Base-by-base conservation (phyloP, 2,888 invertebrate species). In the Malachius bipustulatus region DNA sequence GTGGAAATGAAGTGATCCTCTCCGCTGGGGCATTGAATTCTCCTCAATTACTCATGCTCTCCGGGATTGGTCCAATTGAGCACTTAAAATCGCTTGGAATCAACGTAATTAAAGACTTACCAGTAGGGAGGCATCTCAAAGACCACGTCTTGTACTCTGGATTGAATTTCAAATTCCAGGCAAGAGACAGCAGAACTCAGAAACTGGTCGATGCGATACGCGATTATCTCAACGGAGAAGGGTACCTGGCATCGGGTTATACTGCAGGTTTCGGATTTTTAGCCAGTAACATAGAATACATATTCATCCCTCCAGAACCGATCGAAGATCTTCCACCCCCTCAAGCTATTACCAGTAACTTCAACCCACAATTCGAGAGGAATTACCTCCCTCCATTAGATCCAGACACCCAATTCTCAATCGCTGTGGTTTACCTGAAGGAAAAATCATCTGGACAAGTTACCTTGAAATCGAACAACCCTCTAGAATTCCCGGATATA, bases 1-100 rank as follows among this genome's bases (percentile, higher is more conserved):
- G 73, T 4, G 61, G 60, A 9, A 73, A 71, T 39, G 77, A 77
- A 47, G 66, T 82, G 1, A 71, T 82, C 37, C 47, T 82, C 4
- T 71, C 74, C 4, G 75, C 71, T 1, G 82, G 82, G 3, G 66
- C 75, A 2, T 65, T 82, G 31, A 76, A 72, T 46, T 69, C 73
- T 3, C 76, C 81, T 0, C 77, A 82, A 49, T 47, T 82, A 3
- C 58, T 82, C 28, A 70, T 80, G 72, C 55, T 80, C 9, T 78
- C 77, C 1, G 81, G 81, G 1, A 64, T 79, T 6, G 74, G 74
- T 0, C 73, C 72, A 0, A 55, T 54, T 30, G 52, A 67, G 1
- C 62, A 68, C 36, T 60, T 78, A 43, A 46, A 59, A 3, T 52
- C 63, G 27, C 46, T 66, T 39, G 56, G 60, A 0, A 68, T 71